A percentile compares a stretch with the other conserved stretches of the same genome.
phyloP scores from a whole-genome alignment of 2,113 vertebrate species.

The Tricholaema leucomelas region DNA sequence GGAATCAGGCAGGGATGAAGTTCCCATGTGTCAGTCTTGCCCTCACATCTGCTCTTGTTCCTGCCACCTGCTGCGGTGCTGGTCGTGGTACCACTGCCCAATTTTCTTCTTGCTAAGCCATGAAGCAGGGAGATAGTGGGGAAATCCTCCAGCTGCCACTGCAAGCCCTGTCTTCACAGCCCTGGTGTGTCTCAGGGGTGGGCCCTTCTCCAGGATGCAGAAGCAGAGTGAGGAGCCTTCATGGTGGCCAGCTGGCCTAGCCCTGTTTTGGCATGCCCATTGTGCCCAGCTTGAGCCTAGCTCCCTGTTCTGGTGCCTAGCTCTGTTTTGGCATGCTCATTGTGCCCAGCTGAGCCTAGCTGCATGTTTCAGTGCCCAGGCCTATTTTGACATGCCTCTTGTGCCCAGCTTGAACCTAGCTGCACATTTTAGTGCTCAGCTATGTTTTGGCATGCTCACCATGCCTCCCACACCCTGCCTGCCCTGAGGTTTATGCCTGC shows the following conservation, averaged over 20 bases:
- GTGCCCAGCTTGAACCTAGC: background rate
- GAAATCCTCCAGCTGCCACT: rapidly evolving
- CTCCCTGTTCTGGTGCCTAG: no score
- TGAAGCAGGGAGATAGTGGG: rapidly evolving
- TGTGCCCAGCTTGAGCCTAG: no score
- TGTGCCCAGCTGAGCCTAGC: background rate
- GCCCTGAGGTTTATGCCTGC: rapidly evolving
- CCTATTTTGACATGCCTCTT: no score
- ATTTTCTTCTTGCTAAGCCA: background rate
- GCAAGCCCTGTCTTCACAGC: rapidly evolving
- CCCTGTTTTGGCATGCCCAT: no score
- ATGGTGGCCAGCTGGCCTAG: rapidly evolving
- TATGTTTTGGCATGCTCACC: no score
- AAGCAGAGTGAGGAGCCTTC: rapidly evolving
- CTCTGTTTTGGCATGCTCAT: no score
- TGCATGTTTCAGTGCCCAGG: no score
- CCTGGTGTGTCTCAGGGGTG: background rate
- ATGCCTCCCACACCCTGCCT: rapidly evolving
- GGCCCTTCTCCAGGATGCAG: rapidly evolving
- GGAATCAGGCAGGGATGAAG: rapidly evolving
- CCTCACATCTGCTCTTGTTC: background rate
- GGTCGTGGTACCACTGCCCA: rapidly evolving
- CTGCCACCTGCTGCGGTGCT: rapidly evolving
- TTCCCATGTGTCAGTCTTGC: rapidly evolving
- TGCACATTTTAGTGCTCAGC: no score